Percentiles rank a stretch among this genome's conserved stretches.
Evolutionary conservation across 2,113 vertebrate species (phyloP).

Genomic region (Edolisoma coerulescens): DNA sequence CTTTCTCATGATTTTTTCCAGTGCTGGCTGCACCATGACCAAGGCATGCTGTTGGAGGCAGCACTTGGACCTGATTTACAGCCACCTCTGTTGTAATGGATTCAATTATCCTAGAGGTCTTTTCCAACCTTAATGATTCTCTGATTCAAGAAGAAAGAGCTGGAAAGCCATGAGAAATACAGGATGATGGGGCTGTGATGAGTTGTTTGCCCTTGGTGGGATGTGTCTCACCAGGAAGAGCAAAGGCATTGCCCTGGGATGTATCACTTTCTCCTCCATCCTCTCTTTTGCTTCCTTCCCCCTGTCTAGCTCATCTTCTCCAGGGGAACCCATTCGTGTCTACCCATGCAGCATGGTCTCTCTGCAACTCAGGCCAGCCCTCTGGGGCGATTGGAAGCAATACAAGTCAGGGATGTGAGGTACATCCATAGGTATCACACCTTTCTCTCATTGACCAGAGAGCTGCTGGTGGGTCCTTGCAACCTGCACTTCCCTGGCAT

Average conservation of each 20-base stretch:
- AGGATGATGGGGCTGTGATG: not conserved
- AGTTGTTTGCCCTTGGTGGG: not conserved
- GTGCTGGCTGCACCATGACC: not conserved
- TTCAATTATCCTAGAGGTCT: not conserved
- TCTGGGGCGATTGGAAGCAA: not conserved
- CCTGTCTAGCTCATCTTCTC: not conserved
- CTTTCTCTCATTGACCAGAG: not conserved
- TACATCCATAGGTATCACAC: not conserved
- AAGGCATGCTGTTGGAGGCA: fast-evolving
- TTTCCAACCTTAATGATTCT: not conserved
- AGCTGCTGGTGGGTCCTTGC: not conserved
- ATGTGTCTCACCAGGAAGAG: not conserved
- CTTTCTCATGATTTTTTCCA: not conserved
- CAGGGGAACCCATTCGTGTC: not conserved
- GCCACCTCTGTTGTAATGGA: not conserved
- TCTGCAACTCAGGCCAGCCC: not conserved
- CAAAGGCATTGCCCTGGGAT: not conserved
- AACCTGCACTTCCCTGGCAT: not conserved
- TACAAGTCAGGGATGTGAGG: not conserved
- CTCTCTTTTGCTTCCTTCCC: not conserved
- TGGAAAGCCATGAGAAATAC: not conserved
- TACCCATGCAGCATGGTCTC: not conserved
- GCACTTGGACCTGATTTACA: not conserved
- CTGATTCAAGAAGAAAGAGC: not conserved
- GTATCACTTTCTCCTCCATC: not conserved